A percentile compares a stretch with the other conserved stretches of the same genome.
Evolutionary conservation across 2,797 vertebrate genomes (phyloP).

Genomic region (Oreochromis mossambicus): DNA sequence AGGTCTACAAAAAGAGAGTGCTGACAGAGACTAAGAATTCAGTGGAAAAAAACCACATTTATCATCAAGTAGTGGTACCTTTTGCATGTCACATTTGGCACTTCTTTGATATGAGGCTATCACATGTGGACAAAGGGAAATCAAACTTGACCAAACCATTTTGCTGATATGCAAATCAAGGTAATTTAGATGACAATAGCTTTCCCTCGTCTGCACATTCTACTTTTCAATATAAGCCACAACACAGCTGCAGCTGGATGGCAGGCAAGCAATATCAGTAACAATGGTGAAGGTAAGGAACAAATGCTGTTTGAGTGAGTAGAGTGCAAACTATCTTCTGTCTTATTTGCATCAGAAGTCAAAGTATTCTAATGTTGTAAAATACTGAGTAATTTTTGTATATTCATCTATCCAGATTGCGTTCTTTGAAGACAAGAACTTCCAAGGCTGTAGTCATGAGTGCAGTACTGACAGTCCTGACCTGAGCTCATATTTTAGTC

Average conservation of each 20-base stretch:
- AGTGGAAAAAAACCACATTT: background rate
- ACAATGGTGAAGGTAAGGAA: constrained; percentile 66
- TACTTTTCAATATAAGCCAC: constrained; percentile 67
- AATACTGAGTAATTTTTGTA: background rate
- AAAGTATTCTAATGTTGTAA: background rate
- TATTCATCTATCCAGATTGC: constrained; percentile 42
- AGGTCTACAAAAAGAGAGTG: background rate
- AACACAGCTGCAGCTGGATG: constrained; percentile 43
- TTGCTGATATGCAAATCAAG: constrained; percentile 70
- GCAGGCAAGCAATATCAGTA: constrained; percentile 45
- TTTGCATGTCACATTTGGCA: constrained; percentile 15
- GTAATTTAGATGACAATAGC: constrained; percentile 62
- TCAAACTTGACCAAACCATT: constrained; percentile 66
- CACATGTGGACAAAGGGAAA: constrained; percentile 55
- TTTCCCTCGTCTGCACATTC: constrained; percentile 69
- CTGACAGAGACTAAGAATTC: background rate
- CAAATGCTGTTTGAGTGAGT: background rate
- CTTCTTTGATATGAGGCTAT: constrained; percentile 46
- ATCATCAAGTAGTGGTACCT: background rate
- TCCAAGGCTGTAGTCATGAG: constrained; percentile 56
- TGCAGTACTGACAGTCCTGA: constrained; percentile 52
- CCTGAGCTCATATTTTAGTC: constrained; percentile 48
- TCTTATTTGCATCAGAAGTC: background rate
- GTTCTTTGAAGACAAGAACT: constrained; percentile 66
- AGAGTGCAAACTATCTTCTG: background rate